phyloP scores from a whole-genome alignment of 1,140 invertebrate species.

The Bombus fervidus region DNA sequence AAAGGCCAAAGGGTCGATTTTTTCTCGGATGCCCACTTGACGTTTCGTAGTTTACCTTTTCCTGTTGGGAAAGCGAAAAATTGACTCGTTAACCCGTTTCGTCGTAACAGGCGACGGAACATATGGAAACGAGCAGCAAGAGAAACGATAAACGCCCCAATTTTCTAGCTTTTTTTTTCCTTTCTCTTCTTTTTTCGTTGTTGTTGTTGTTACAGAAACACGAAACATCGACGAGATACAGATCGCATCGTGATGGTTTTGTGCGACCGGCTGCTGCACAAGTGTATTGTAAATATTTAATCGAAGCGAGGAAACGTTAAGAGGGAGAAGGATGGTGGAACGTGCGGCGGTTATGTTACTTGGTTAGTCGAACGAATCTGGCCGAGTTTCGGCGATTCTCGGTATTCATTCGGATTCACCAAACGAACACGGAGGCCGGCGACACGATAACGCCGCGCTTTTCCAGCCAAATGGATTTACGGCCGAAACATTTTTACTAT shows the following conservation, averaged over 20 bases:
- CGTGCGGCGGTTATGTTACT: background rate
- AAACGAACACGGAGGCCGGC: too few relatives aligned
- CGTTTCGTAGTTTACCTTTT: background rate
- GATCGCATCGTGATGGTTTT: background rate
- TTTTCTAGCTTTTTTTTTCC: background rate
- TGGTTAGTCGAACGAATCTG: background rate
- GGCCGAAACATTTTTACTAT: conserved; percentile 14
- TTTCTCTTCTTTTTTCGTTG: background rate
- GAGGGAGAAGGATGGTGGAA: background rate
- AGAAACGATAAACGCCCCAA: conserved; percentile 17
- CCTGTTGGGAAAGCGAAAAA: background rate
- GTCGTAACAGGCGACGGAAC: background rate
- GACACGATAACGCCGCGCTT: background rate
- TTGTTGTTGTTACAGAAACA: background rate
- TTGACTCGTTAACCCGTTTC: conserved; percentile 12
- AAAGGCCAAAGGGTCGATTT: background rate
- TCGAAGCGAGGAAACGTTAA: background rate
- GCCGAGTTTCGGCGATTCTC: background rate
- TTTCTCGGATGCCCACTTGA: background rate
- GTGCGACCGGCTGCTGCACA: background rate
- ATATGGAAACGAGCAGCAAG: background rate
- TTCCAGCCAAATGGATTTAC: conserved; percentile 25
- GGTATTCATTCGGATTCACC: background rate
- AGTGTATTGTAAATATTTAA: conserved; percentile 22
- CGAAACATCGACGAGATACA: background rate